phyloP scores from a whole-genome alignment of 2,113 vertebrate species.

The Nesospiza acunhae region DNA sequence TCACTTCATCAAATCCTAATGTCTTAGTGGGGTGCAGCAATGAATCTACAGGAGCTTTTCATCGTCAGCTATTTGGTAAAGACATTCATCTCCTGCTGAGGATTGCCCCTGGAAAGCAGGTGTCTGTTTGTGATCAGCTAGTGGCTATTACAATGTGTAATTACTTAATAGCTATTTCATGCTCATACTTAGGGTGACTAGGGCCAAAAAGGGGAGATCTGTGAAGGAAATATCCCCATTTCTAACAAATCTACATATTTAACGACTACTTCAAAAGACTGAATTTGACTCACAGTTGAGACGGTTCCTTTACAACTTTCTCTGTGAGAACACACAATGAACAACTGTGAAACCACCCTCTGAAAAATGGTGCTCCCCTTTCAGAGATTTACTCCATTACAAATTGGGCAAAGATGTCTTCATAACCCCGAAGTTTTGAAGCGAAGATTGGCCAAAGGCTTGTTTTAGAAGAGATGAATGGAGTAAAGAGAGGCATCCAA shows the following conservation, averaged over 20 bases:
- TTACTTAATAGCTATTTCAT: neutral
- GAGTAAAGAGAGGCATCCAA: neutral
- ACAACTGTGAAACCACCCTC: neutral
- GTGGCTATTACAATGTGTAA: neutral
- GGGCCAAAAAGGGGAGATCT: neutral
- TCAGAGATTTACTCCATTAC: neutral
- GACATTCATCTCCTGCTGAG: neutral
- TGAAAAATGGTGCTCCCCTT: neutral
- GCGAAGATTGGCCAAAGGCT: neutral
- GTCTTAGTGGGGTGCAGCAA: neutral
- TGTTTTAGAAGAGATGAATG: neutral
- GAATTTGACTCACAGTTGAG: neutral
- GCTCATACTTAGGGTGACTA: neutral
- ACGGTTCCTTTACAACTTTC: neutral
- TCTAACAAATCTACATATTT: neutral
- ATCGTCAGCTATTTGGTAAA: neutral
- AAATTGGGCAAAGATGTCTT: neutral
- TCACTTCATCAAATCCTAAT: neutral
- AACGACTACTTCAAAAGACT: neutral
- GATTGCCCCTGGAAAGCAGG: neutral
- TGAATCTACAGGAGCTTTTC: neutral
- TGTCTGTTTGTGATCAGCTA: neutral
- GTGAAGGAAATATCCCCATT: neutral
- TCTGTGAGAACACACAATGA: neutral
- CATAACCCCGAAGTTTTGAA: neutral